Evolutionary conservation across 2,888 invertebrate species (phyloP).

Genomic region (Invenusta paracnida): DNA sequence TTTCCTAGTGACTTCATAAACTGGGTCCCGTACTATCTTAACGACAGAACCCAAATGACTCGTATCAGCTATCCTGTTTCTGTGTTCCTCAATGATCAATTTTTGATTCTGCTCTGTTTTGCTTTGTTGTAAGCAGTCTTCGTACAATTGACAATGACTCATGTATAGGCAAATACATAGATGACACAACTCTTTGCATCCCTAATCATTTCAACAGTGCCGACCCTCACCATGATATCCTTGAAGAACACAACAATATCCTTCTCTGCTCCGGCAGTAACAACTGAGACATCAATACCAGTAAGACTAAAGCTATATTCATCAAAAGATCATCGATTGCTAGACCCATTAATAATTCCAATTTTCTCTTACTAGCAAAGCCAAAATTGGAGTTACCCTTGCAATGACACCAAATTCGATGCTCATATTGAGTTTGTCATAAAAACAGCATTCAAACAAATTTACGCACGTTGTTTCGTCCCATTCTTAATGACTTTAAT

Average conservation of each 20-base stretch:
- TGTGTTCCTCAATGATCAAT: too few species aligned
- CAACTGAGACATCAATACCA: background rate
- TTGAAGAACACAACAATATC: background rate
- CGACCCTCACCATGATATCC: background rate
- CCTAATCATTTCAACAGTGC: background rate
- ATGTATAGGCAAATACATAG: background rate
- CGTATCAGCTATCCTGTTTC: too few species aligned
- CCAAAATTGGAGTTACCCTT: background rate
- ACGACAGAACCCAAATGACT: too few species aligned
- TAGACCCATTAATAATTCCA: background rate
- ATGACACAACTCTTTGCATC: background rate
- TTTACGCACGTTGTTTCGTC: too few species aligned
- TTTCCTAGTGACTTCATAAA: background rate
- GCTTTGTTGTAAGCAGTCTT: background rate
- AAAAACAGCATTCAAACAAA: too few species aligned
- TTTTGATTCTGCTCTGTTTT: background rate
- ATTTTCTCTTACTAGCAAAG: background rate
- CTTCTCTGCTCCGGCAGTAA: background rate
- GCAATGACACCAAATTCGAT: background rate
- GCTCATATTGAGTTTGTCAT: too few species aligned
- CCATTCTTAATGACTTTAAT: too few species aligned
- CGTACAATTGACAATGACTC: background rate
- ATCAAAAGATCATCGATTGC: background rate
- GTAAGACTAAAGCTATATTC: background rate
- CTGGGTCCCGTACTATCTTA: background rate